Conservation (phyloP, 2,113 vertebrate species). For the Delphinus delphis region DNA sequence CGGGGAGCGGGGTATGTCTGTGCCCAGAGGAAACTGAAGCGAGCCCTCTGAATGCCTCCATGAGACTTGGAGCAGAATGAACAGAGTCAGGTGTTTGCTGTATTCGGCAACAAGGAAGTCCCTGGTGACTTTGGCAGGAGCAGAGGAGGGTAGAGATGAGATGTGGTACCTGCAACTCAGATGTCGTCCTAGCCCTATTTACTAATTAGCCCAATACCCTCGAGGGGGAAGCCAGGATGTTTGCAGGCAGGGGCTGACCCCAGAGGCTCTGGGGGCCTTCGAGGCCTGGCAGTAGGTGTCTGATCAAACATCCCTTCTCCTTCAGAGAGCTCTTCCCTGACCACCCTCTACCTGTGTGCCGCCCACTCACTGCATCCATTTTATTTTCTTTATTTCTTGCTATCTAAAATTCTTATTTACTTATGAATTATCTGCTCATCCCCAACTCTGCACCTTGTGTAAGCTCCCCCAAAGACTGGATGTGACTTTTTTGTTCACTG, state of each 20-base stretch:
- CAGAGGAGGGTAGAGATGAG: neutral
- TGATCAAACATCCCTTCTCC: neutral
- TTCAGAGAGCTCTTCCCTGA: neutral
- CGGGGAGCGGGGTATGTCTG: neutral
- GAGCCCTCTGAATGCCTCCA: neutral
- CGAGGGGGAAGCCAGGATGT: neutral
- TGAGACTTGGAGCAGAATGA: neutral
- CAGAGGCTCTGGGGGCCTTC: neutral
- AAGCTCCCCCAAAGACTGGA: neutral
- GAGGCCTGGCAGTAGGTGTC: neutral
- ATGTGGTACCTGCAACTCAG: neutral
- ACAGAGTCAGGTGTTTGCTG: neutral
- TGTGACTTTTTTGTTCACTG: neutral
- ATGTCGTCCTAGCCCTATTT: neutral
- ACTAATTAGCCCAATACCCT: neutral
- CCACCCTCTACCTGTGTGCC: neutral
- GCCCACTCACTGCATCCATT: neutral
- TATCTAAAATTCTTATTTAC: neutral
- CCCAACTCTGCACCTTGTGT: neutral
- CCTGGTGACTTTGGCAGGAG: neutral
- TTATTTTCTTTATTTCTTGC: neutral
- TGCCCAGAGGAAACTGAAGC: neutral
- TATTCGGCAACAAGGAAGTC: neutral
- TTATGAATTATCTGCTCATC: neutral
- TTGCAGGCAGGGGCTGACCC: neutral